Evolutionary conservation across 1,140 invertebrate species (phyloP), one percentile per base, ranked within the genome.

Genomic region (Drosophila parvula): DNA sequence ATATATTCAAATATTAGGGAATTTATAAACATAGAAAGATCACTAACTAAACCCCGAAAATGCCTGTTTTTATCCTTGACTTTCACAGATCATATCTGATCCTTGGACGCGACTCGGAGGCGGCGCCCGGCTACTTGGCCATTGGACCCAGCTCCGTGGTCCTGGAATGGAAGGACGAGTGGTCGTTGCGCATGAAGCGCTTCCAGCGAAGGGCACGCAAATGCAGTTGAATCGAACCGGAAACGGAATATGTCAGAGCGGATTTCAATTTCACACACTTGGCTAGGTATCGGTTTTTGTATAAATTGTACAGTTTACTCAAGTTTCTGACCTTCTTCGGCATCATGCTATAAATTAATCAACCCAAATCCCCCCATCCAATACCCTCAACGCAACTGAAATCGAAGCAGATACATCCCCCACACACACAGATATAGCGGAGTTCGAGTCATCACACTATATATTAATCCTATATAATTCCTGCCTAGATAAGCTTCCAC

Each of bases 121-220:
- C 95, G 57, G 94, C 94, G 74, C 94, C 94, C 63, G 94, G 95
- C 73, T 95, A 95, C 50, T 91, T 98, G 71, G 95, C 96, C 63
- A 96, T 98, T 36, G 97, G 97, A 79, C 95, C 96, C 69, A 95
- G 95, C 73, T 97, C 97, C 47, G 96, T 98, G 70, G 96, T 98
- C 73, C 96, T 98, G 82, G 97, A 98, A 85, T 98, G 97, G 97
- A 96, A 96, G 90, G 96, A 98, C 91, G 97, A 98, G 92, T 98
- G 97, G 97, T 96, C 97, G 88, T 94, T 96, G 86, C 95, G 98
- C 92, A 97, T 99, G 95, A 96, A 97, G 78, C 95, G 97, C 82
- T 97, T 98, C 92, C 96, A 97, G 89, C 95, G 96, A 81, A 95
- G 96, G 71, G 95, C 96, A 50, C 93, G 94, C 89, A 94, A 95